These are phyloP conservation scores for Tragopan temminckii DNA, from an alignment of 2,797 vertebrate genomes.

Conservation along the genomic window DNA sequence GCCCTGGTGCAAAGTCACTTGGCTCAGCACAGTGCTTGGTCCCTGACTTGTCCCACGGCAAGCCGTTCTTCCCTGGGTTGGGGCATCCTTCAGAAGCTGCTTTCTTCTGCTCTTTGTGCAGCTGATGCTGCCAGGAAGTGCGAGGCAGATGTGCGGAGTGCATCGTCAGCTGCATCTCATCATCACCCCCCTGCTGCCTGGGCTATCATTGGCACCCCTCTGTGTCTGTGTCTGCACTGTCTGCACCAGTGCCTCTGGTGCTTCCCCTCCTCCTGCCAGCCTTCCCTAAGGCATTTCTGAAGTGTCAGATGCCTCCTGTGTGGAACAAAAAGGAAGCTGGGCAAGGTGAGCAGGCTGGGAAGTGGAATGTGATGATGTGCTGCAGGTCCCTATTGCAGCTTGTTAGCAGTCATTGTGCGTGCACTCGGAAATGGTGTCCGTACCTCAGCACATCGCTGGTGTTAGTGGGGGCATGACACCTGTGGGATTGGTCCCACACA, in stretches of 20 bases:
- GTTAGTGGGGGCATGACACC: constrained; percentile 55
- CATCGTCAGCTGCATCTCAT: neutral
- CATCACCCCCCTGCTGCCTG: neutral
- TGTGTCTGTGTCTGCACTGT: too few relatives aligned
- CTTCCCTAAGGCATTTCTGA: neutral
- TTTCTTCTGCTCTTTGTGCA: neutral
- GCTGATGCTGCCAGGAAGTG: neutral
- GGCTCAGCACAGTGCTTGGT: neutral
- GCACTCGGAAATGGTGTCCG: constrained; percentile 9
- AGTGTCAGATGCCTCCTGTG: neutral
- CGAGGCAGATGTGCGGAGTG: neutral
- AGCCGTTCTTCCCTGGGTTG: neutral
- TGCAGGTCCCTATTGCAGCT: constrained; percentile 30
- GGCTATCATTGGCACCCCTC: neutral
- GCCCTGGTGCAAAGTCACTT: neutral
- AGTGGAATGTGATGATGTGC: neutral
- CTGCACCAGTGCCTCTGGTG: neutral
- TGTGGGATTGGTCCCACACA: constrained; percentile 46
- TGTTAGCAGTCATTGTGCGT: constrained; percentile 25
- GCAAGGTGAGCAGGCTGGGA: neutral
- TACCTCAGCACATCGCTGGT: neutral
- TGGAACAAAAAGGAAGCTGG: neutral
- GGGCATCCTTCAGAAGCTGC: neutral
- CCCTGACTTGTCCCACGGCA: neutral
- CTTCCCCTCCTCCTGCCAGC: neutral